Evolutionary conservation across 1,140 invertebrate species (phyloP).

Genomic region (Augochlora pura): DNA sequence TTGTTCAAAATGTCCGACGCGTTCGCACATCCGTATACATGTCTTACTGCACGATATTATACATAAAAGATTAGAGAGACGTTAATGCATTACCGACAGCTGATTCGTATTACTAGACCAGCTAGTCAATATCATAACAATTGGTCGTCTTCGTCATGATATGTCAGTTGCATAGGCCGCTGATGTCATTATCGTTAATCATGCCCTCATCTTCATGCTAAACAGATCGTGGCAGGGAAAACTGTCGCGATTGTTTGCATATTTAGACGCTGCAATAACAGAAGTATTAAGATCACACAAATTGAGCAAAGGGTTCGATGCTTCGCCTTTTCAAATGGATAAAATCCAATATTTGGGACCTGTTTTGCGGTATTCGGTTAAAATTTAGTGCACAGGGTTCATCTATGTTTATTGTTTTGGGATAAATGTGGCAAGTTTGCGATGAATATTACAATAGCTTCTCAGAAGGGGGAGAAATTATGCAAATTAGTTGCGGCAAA

Average conservation of each 20-base stretch:
- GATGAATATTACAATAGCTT: not conserved
- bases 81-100: not conserved
- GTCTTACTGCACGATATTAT: constrained; percentile 5
- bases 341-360: not conserved
- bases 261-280: too few species aligned
- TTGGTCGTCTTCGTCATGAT: not conserved
- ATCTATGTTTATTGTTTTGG: not conserved
- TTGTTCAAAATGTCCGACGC: constrained; percentile 32
- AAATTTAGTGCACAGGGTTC: not conserved
- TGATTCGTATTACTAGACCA: not conserved
- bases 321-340: not conserved
- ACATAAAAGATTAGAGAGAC: not conserved
- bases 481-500: not conserved
- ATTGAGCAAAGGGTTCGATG: too few species aligned
- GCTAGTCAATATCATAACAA: not conserved
- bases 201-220: not conserved
- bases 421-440: not conserved
- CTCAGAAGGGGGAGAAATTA: not conserved
- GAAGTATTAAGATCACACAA: too few species aligned
- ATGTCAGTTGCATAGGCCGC: not conserved
- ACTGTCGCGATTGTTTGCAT: too few species aligned
- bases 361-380: not conserved
- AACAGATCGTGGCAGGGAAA: not conserved
- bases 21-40: not conserved
- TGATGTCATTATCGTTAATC: not conserved